Evolutionary conservation across 2,888 invertebrate species (phyloP), one percentile per base, ranked within the genome.

Genomic region (Allygus modestus): DNA sequence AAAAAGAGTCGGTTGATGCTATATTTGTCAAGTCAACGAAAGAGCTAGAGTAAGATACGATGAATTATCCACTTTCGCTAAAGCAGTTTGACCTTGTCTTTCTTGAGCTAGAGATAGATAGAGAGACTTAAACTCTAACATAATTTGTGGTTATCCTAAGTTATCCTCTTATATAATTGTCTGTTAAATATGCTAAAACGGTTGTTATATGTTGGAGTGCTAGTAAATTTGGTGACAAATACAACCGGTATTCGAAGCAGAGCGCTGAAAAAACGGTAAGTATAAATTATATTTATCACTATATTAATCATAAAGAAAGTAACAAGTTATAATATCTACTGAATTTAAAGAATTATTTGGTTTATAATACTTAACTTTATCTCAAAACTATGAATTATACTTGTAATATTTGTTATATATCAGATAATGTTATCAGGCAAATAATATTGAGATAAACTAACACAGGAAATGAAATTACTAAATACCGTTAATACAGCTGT

Each of bases 241-340:
- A 31, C 65, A 20, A 65, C 65, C 1, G 28, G 28, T 26, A 28
- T 65, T 28, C 31, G 65, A 12, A 65, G 65, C 28, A 65, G 65
- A 65, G 65, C 65, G 65, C 17, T 65, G 15, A 65, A 65, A 28
- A 65, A 65, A 31, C 65, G 65, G 65, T 65, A 15, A 65, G 65
- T 26, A 31, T 2, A 46, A 46, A 46, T 15, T 7, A n/a, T n/a
- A n/a, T n/a, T n/a, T n/a, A n/a, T n/a, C n/a, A n/a, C n/a, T n/a
- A n/a, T n/a, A n/a, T n/a, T n/a, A n/a, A n/a, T n/a, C n/a, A n/a
- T n/a, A n/a, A n/a, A n/a, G n/a, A n/a, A n/a, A n/a, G n/a, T n/a
- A n/a, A n/a, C n/a, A n/a, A n/a, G n/a, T n/a, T n/a, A n/a, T n/a
- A n/a, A n/a, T n/a, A n/a, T n/a, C n/a, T n/a, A n/a, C n/a, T n/a